phyloP scores from a whole-genome alignment of 2,888 invertebrate genomes.

The Ichneumon xanthorius region DNA sequence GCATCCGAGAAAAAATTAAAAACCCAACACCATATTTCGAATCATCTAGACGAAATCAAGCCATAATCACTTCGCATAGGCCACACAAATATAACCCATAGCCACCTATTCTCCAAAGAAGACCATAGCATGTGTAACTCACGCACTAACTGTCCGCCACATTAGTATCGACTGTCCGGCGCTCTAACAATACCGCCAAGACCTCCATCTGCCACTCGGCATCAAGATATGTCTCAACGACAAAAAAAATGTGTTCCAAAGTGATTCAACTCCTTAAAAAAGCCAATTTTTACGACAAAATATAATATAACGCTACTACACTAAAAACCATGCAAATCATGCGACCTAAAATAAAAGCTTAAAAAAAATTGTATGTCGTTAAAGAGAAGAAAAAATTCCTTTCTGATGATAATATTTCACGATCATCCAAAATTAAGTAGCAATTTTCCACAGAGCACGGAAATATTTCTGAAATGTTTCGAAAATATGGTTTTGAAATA shows the following conservation, averaged over 20 bases:
- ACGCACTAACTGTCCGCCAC: neutral
- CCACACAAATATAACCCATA: neutral
- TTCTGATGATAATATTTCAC: no score
- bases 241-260: neutral
- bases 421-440: no score
- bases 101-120: neutral
- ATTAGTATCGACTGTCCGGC: neutral
- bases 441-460: no score
- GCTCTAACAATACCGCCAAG: neutral
- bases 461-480: no score
- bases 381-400: no score
- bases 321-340: neutral
- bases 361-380: no score
- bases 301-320: neutral
- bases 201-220: neutral
- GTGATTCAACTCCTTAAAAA: neutral
- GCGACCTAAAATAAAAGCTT: slow-evolving; percentile 3
- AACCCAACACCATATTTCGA: neutral
- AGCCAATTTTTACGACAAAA: neutral
- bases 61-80: neutral
- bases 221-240: neutral
- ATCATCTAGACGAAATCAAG: neutral
- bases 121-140: neutral
- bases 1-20: neutral
- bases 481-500: no score